Evolutionary conservation across 2,797 vertebrate species (phyloP).

Genomic region (Crypturellus tataupa): DNA sequence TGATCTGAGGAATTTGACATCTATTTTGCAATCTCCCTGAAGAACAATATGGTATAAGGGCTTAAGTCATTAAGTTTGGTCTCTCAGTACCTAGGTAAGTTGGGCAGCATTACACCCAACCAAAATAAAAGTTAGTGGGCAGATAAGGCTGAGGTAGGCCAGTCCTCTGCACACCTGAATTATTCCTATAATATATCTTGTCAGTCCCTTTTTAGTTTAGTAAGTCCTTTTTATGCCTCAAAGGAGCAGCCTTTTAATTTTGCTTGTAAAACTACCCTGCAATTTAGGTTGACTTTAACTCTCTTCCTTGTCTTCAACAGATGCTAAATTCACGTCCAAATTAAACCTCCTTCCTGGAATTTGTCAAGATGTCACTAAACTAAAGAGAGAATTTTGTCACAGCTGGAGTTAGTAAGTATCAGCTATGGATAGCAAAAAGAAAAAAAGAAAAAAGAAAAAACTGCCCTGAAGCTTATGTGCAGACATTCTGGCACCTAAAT

Average conservation of each 20-base stretch:
- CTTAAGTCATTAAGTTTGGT: not conserved
- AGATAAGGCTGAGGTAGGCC: not conserved
- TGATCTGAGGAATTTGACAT: not conserved
- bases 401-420: constrained; percentile 56
- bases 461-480: constrained; percentile 2
- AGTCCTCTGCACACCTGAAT: not conserved
- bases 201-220: not conserved
- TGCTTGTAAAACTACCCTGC: not conserved
- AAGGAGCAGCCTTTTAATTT: not conserved
- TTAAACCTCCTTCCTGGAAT: constrained; percentile 19
- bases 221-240: not conserved
- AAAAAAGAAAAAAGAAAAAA: constrained; percentile 18
- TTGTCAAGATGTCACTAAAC: constrained; percentile 37
- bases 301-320: not conserved
- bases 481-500: constrained; percentile 56
- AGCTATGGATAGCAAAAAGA: constrained; percentile 36
- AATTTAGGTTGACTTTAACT: not conserved
- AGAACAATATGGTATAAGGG: not conserved
- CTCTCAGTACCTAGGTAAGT: not conserved
- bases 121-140: not conserved
- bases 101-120: not conserved
- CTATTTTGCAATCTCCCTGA: not conserved
- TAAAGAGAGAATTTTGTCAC: constrained; percentile 54
- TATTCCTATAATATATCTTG: not conserved
- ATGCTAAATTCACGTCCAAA: constrained; percentile 1